phyloP scores from a whole-genome alignment of 2,888 invertebrate genomes.

The Tillus elongatus region DNA sequence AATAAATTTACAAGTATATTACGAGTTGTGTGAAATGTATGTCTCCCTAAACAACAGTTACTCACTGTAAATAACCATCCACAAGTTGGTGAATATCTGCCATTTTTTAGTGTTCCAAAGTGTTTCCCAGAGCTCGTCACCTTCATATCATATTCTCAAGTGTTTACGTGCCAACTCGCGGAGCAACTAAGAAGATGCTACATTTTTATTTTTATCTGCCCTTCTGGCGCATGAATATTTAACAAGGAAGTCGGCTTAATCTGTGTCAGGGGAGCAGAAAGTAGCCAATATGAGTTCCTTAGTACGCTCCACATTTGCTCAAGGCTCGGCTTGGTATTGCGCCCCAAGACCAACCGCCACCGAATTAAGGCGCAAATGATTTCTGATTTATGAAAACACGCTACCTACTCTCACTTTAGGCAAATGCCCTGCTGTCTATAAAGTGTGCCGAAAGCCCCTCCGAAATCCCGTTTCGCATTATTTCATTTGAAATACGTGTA shows the following conservation, averaged over 20 bases:
- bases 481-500: no score
- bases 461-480: no score
- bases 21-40: no score
- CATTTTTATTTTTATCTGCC: constrained; percentile 49
- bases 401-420: constrained; percentile 20
- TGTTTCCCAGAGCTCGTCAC: constrained; percentile 27
- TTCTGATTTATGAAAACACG: constrained; percentile 37
- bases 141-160: constrained; percentile 40
- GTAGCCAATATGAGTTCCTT: constrained; percentile 43
- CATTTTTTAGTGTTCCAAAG: neutral
- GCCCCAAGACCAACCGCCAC: constrained; percentile 24
- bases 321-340: constrained; percentile 5
- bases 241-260: constrained; percentile 49
- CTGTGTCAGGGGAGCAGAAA: constrained; percentile 47
- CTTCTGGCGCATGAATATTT: constrained; percentile 51
- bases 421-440: no score
- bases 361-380: constrained; percentile 38
- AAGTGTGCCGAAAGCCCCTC: no score
- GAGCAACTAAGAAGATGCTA: constrained; percentile 35
- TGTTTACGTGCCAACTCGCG: constrained; percentile 39
- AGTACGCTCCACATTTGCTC: constrained; percentile 23
- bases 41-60: no score
- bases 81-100: neutral
- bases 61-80: neutral
- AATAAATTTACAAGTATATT: no score